Evolutionary conservation across 53 echinoderm and acorn worm species (phyloP).

Genomic region (Mesocentrotus franciscanus): DNA sequence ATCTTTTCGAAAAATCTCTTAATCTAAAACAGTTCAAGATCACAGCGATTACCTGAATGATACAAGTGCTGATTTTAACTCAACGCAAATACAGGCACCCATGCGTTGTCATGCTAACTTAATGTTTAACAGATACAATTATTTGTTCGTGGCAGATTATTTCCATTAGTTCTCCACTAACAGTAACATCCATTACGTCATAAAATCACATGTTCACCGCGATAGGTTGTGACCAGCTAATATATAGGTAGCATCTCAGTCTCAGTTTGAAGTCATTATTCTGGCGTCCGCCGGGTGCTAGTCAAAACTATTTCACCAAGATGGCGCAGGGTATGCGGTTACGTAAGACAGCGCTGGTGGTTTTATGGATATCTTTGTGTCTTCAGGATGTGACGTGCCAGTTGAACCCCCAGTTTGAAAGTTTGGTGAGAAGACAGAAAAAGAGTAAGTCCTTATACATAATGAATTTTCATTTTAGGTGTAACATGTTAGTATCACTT

Average conservation of each 20-base stretch:
- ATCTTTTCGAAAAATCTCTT: not conserved
- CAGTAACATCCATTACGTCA: not conserved
- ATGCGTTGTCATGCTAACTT: not conserved
- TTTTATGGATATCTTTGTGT: not conserved
- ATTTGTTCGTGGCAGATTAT: not conserved
- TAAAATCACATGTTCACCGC: not conserved
- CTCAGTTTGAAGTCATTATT: not conserved
- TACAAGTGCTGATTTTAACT: not conserved
- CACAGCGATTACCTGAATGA: not conserved
- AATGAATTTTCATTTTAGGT: not conserved
- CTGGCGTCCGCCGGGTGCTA: not conserved
- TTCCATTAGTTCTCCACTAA: not conserved
- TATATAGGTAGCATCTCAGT: not conserved
- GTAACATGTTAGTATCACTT: not conserved
- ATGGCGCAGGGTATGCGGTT: not conserved
- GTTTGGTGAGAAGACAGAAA: conserved; percentile 19
- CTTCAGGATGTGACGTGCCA: not conserved
- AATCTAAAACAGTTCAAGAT: not conserved
- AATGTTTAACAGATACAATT: not conserved
- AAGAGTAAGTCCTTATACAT: not conserved
- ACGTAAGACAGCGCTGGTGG: not conserved
- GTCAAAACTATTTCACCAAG: not conserved
- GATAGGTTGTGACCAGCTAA: not conserved
- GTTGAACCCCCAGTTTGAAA: conserved; percentile 9
- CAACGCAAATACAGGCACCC: not conserved